Evolutionary conservation across 2,113 vertebrate species (phyloP).

Genomic region (Chionodraco myersi): DNA sequence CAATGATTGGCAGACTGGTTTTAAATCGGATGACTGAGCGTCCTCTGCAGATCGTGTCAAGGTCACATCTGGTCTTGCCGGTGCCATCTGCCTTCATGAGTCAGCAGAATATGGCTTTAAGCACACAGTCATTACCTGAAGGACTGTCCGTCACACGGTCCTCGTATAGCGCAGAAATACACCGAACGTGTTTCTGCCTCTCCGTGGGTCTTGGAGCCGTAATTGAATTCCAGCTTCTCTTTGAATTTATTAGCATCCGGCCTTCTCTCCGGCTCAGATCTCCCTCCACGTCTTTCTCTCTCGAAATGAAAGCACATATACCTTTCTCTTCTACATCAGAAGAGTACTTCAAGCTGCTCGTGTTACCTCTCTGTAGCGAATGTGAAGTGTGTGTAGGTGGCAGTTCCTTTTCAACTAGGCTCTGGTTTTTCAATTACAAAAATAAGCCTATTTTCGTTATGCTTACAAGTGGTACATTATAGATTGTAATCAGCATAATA

Average conservation of each 20-base stretch:
- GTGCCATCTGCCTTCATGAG: conserved; percentile 71
- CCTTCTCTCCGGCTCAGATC: conserved; percentile 7
- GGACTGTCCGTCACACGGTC: conserved; percentile 5
- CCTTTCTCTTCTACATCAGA: conserved; percentile 46
- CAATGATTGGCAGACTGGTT: conserved; percentile 32
- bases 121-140: conserved; percentile 24
- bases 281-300: background rate
- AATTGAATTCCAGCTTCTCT: conserved; percentile 62
- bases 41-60: conserved; percentile 51
- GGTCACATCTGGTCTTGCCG: conserved; percentile 71
- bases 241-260: conserved; percentile 54
- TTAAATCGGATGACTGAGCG: conserved; percentile 45
- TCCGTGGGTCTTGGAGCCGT: conserved; percentile 9
- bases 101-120: conserved; percentile 56
- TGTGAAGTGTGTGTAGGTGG: conserved; percentile 60
- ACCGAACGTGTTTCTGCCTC: conserved; percentile 20
- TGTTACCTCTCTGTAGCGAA: conserved; percentile 20
- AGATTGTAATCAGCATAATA: background rate
- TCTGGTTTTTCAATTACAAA: conserved; percentile 25
- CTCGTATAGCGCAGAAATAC: conserved; percentile 9
- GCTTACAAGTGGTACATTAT: background rate
- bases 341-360: conserved; percentile 4
- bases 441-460: conserved; percentile 9
- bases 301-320: conserved; percentile 41
- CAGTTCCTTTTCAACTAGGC: conserved; percentile 31